phyloP scores from a whole-genome alignment of 2,888 invertebrate species.

The Erannis defoliaria region DNA sequence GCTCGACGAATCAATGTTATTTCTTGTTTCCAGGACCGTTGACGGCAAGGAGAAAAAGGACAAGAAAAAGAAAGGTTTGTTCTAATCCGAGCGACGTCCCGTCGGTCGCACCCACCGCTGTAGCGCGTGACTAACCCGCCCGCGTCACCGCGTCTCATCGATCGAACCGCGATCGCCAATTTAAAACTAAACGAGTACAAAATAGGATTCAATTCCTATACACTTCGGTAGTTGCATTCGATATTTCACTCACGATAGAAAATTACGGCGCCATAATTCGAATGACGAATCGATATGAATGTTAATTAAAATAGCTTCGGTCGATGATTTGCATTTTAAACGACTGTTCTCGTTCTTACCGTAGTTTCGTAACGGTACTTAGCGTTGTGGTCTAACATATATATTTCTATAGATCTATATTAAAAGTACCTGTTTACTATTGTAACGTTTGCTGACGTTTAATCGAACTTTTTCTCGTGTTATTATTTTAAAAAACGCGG shows the following conservation, averaged over 20 bases:
- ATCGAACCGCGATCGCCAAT: slow-evolving; percentile 42
- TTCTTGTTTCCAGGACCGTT: slow-evolving; percentile 88
- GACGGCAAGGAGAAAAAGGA: slow-evolving; percentile 96
- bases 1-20: too few relatives aligned
- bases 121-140: slow-evolving; percentile 74
- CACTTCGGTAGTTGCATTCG: slow-evolving; percentile 41
- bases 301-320: slow-evolving; percentile 33
- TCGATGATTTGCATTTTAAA: slow-evolving; percentile 48
- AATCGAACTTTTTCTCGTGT: slow-evolving; percentile 37
- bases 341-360: slow-evolving; percentile 36
- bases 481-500: slow-evolving; percentile 43
- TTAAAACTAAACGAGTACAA: slow-evolving; percentile 53
- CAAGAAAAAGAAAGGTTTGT: slow-evolving; percentile 96
- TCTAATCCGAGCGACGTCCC: slow-evolving; percentile 85
- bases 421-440: slow-evolving; percentile 29
- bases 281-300: slow-evolving; percentile 24
- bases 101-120: slow-evolving; percentile 77
- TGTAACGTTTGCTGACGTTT: slow-evolving; percentile 30
- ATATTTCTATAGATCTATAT: slow-evolving; percentile 23
- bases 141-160: slow-evolving; percentile 51
- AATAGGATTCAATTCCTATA: slow-evolving; percentile 49
- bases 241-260: slow-evolving; percentile 35
- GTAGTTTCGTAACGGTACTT: slow-evolving; percentile 43
- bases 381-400: slow-evolving; percentile 35
- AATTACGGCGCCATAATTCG: slow-evolving; percentile 31